Evolutionary conservation across 2,797 vertebrate genomes (phyloP).

Genomic region (Lepidocolaptes lacrymiger): DNA sequence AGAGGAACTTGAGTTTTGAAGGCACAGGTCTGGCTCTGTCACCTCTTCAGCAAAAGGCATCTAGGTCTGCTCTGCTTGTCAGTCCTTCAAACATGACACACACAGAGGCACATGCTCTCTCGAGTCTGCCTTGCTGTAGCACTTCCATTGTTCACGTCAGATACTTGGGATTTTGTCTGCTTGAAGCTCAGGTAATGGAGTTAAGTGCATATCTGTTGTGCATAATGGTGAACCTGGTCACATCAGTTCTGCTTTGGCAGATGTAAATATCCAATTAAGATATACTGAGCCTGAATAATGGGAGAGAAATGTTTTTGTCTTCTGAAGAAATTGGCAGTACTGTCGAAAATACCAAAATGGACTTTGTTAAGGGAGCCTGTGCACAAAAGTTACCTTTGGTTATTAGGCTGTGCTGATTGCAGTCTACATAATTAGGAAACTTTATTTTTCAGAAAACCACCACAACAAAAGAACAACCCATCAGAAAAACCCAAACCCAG

Average conservation of each 20-base stretch:
- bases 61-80: not conserved
- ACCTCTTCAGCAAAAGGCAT: not conserved
- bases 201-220: not conserved
- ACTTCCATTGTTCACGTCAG: fast-evolving
- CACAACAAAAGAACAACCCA: not conserved
- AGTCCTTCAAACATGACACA: fast-evolving
- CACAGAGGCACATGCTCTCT: not conserved
- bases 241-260: not conserved
- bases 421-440: not conserved
- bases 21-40: not conserved
- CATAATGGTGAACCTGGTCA: not conserved
- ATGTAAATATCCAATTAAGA: not conserved
- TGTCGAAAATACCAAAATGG: not conserved
- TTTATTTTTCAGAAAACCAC: not conserved
- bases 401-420: not conserved
- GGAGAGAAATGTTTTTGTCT: not conserved
- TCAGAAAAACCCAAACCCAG: not conserved
- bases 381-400: not conserved
- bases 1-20: not conserved
- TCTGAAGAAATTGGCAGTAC: not conserved
- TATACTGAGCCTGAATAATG: not conserved
- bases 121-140: not conserved
- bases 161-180: not conserved
- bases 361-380: not conserved
- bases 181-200: not conserved